These are phyloP conservation scores for Tillus elongatus DNA, from an alignment of 2,888 invertebrate genomes.

Conservation along the genomic window DNA sequence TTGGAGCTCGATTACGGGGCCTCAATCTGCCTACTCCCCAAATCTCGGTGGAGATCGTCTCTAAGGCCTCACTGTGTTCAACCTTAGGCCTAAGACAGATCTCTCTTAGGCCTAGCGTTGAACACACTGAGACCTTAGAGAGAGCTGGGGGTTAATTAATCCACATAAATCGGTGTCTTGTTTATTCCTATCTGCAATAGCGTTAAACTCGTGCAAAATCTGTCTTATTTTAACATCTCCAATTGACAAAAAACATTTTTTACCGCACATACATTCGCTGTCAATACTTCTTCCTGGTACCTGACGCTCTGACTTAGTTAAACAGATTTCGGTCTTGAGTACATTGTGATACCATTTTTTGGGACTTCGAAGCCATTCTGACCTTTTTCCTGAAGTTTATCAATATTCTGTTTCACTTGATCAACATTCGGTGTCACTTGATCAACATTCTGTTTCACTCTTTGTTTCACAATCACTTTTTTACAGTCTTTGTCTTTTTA, in stretches of 20 bases:
- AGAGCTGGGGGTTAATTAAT: neutral
- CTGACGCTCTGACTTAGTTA: neutral
- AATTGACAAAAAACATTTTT: neutral
- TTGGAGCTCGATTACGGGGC: no score
- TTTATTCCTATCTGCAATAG: neutral
- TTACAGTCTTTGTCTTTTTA: neutral
- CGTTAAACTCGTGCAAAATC: neutral
- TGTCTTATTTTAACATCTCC: neutral
- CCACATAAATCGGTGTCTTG: constrained; percentile 1
- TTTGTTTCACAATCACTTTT: no score
- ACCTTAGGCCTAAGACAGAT: no score
- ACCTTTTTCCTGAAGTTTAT: neutral
- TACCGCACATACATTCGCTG: neutral
- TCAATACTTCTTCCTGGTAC: constrained; percentile 1
- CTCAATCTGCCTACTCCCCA: no score
- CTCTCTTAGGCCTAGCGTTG: no score
- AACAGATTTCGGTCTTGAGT: neutral
- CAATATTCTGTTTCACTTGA: neutral
- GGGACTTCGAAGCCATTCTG: neutral
- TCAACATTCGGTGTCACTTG: no score
- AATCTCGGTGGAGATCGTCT: no score
- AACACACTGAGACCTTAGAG: no score
- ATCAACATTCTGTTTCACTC: no score
- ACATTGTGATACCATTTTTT: neutral
- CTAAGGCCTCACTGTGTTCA: no score